Evolutionary conservation across 2,888 invertebrate species (phyloP).

Genomic region (Platynereis dumerilii): DNA sequence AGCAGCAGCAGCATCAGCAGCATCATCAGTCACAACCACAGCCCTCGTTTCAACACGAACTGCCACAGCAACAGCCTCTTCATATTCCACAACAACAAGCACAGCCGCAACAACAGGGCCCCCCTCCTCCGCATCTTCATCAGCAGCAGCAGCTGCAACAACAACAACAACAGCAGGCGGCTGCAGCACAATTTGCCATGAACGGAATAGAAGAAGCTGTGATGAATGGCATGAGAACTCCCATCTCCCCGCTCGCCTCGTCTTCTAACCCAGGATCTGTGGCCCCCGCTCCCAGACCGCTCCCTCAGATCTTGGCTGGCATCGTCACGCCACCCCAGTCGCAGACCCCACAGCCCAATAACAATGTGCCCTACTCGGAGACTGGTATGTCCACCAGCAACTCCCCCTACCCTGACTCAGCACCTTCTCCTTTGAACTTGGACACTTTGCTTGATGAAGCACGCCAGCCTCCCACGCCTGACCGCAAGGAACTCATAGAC

Average conservation of each 20-base stretch:
- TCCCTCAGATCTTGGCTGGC: not conserved
- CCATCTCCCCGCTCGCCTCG: not conserved
- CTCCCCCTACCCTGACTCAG: slow-evolving; percentile 2
- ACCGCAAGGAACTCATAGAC: slow-evolving; percentile 32
- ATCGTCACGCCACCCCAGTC: not conserved
- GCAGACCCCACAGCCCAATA: not conserved
- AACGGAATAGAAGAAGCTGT: not conserved
- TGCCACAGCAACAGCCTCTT: slow-evolving; percentile 15
- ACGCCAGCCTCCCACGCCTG: slow-evolving; percentile 13
- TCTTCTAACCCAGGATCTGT: not conserved
- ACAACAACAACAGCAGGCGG: slow-evolving; percentile 9
- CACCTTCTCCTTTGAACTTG: slow-evolving; percentile 1
- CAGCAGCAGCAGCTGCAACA: slow-evolving; percentile 2
- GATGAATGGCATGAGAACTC: not conserved
- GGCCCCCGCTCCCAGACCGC: not conserved
- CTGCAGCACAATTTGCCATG: not conserved
- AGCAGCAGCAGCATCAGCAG: slow-evolving; percentile 18
- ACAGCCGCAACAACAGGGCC: slow-evolving; percentile 10
- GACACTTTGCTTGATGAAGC: slow-evolving; percentile 20
- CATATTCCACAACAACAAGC: slow-evolving; percentile 5
- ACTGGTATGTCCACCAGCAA: not conserved
- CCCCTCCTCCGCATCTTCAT: not conserved
- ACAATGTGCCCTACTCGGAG: slow-evolving; percentile 10
- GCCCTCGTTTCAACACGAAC: slow-evolving; percentile 1
- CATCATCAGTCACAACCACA: slow-evolving; percentile 14